Conservation (phyloP, 2,888 invertebrate genomes). For the Zhengitettix transpicula region DNA sequence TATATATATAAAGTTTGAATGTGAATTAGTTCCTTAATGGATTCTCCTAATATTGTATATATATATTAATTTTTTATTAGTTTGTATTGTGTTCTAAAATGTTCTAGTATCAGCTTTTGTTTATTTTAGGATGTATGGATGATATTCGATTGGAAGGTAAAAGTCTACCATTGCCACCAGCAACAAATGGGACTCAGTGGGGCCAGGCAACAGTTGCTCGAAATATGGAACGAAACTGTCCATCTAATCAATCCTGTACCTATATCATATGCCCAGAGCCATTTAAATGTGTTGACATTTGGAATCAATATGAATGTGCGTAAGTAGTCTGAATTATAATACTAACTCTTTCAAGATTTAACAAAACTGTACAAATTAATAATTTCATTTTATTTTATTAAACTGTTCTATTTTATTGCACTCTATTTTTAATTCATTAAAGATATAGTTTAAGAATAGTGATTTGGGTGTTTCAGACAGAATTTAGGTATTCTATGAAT, state of each 20-base stretch:
- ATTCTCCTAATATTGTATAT: too few species aligned
- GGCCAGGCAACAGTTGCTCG: conserved; percentile 30
- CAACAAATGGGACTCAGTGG: conserved; percentile 29
- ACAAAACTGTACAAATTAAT: too few species aligned
- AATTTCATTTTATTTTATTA: too few species aligned
- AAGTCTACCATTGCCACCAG: conserved; percentile 34
- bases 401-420: too few species aligned
- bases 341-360: conserved; percentile 9
- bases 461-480: too few species aligned
- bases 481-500: too few species aligned
- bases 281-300: conserved; percentile 34
- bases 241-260: conserved; percentile 32
- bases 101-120: not conserved
- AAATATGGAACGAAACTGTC: conserved; percentile 33
- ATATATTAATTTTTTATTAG: too few species aligned
- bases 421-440: too few species aligned
- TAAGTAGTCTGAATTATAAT: conserved; percentile 18
- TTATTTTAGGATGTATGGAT: conserved; percentile 33
- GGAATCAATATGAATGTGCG: conserved; percentile 41
- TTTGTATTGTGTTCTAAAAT: not conserved
- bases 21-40: too few species aligned
- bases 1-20: too few species aligned
- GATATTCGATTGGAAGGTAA: conserved; percentile 37
- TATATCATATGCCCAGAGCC: conserved; percentile 30
- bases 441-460: too few species aligned